phyloP scores from a whole-genome alignment of 92 coral and sea anemone species.

The Parazoanthus swiftii region DNA sequence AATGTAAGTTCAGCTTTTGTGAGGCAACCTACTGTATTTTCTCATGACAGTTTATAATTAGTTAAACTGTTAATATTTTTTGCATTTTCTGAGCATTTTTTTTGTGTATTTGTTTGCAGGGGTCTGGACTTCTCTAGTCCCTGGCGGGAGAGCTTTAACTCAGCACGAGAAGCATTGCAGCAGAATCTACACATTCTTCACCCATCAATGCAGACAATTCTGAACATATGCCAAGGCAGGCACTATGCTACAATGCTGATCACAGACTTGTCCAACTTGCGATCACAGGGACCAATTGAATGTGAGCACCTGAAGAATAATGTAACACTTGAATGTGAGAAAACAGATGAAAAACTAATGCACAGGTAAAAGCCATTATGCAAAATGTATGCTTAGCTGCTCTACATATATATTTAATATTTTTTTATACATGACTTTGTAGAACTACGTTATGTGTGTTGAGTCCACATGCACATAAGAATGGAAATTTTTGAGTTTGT shows the following conservation, averaged over 20 bases:
- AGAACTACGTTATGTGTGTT: too few relatives aligned
- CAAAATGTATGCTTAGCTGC: too few relatives aligned
- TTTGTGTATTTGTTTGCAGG: constrained; percentile 39
- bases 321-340: constrained; percentile 95
- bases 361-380: constrained; percentile 66
- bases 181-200: constrained; percentile 88
- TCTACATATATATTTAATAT: too few relatives aligned
- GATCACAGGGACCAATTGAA: constrained; percentile 95
- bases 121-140: constrained; percentile 98
- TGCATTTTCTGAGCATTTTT: too few relatives aligned
- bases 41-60: background rate
- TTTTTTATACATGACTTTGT: too few relatives aligned
- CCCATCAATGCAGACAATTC: constrained; percentile 96
- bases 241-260: constrained; percentile 90
- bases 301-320: constrained; percentile 98
- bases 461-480: too few relatives aligned
- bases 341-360: constrained; percentile 98
- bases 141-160: constrained; percentile 91
- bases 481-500: too few relatives aligned
- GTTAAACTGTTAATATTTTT: too few relatives aligned
- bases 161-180: constrained; percentile 72
- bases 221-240: constrained; percentile 87
- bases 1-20: constrained; percentile 54
- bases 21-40: background rate
- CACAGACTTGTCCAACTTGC: constrained; percentile 84